Base-by-base conservation (phyloP, 2,797 vertebrate genomes). In the Channa striata region DNA sequence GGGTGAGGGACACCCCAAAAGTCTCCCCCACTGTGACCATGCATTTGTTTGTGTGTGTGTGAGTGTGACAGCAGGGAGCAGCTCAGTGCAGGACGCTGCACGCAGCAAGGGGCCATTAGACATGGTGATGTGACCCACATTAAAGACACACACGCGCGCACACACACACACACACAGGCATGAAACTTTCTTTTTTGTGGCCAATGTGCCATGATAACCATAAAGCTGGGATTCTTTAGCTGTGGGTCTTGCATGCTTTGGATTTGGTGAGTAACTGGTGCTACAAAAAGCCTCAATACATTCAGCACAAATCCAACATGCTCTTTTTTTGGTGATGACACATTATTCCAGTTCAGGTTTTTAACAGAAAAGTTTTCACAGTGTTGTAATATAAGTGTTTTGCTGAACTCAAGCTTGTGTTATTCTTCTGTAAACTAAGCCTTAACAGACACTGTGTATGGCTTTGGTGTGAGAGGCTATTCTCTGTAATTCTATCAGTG, bases 41-140 rank as follows among this genome's bases (percentile, higher is more conserved):
- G 83, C 69, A 59, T 80, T 86, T 90, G 80, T 90, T 82, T 92
- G 83, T 90, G 86, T 91, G 86, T 91, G 85, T 89, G 85, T 70
- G 89, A 75, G 90, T 83, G 87, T 84, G 91, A 90, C 91, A 91
- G 92, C 89, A 67, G 91, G 90, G 91, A 91, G 91, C 90, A 91
- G 91, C 90, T 93, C 88, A 92, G 92, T 83, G 75, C 89, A 92
- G 92, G 93, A 93, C 93, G 93, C 93, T 75, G 82, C 87, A 91
- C 94, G 80, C 94, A 95, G 94, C 92, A 73, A 92, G 94, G 94
- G 91, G 93, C 90, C 93, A 95, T 95, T 95, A 95, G 93, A 92
- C 94, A 95, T 95, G 94, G 93, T 94, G 92, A 91, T 92, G 90
- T 95, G 94, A 94, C 92, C 93, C 91, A 94, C 94, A 92, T 95